Base-by-base conservation (phyloP, 2,113 vertebrate genomes). In the Acrocephalus kingi region DNA sequence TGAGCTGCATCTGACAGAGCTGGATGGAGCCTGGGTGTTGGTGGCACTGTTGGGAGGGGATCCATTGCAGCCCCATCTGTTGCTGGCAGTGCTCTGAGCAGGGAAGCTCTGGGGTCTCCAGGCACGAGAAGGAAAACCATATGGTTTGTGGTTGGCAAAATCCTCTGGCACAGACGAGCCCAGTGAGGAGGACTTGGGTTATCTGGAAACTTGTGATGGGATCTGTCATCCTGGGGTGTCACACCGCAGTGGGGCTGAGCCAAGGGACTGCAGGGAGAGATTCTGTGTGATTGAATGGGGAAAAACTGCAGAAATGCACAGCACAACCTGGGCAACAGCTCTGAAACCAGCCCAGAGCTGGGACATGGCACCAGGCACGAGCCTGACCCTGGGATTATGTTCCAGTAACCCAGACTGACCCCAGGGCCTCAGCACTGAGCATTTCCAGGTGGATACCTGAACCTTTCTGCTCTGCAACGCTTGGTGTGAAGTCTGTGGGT, bases 301-400 rank as follows among this genome's bases (percentile, higher is more conserved):
- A 6, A 13, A 41, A 67, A 0, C 15, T 23, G 22, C 49, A 86
- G 27, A 30, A 86, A 69, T 25, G 51, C 56, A 3, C 45, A 79
- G 45, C 62, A 59, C 3, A 15, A 20, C 22, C 49, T 20, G 3
- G 75, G 22, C 4, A 12, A 1, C 13, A 25, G 13, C 56, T 73
- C 49, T 74, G 37, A 39, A 27, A 37, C 0, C n/a, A 80, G 54
- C 73, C 30, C n/a, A 16, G 89, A 20, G 63, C 41, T 54, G 49
- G 1, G 41, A 5, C 19, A 14, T 8, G 33, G 51, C 13, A 2
- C 16, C 30, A 15, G 46, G 46, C 3, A 1, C 1, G 48, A 45
- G 14, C 4, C 41, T 39, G 27, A 8, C 6, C 37, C 61, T 6
- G 67, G 62, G 54, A 13, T 22, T 7, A 4, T 10, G 9, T 1